A percentile compares a stretch with the other conserved stretches of the same genome.
Evolutionary conservation across 1,140 invertebrate species (phyloP).

Genomic region (Brachionus koreanus): DNA sequence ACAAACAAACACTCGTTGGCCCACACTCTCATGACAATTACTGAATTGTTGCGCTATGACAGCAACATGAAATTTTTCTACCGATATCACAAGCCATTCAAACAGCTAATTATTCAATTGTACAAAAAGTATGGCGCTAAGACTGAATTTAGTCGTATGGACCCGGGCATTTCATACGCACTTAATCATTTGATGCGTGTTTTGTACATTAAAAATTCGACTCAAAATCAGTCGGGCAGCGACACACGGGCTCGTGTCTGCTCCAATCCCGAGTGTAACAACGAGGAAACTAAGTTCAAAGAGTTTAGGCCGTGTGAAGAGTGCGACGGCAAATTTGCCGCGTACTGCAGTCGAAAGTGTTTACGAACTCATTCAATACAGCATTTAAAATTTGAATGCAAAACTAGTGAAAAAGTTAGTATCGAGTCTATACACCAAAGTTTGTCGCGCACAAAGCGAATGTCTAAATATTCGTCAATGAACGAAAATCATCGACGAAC

Average conservation of each 20-base stretch:
- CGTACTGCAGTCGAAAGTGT: conserved; percentile 36
- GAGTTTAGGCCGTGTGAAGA: neutral
- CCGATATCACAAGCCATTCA: conserved; percentile 36
- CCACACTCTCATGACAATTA: conserved; percentile 13
- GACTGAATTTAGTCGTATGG: neutral
- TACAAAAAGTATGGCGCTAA: conserved; percentile 38
- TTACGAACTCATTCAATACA: neutral
- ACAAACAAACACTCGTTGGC: conserved; percentile 10
- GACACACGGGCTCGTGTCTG: neutral
- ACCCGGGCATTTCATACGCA: conserved; percentile 12
- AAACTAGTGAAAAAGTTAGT: neutral
- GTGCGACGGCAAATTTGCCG: neutral
- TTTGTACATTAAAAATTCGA: conserved; percentile 25
- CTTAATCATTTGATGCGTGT: conserved; percentile 31
- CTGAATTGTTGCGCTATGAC: conserved; percentile 16
- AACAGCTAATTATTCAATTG: conserved; percentile 17
- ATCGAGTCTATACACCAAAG: neutral
- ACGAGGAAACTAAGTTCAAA: conserved; percentile 40
- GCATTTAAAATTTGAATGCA: conserved; percentile 9
- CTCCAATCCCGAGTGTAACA: neutral
- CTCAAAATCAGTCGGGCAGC: neutral
- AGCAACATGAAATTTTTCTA: conserved; percentile 39
- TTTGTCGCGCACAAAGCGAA: neutral
- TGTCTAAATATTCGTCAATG: conserved; percentile 21
- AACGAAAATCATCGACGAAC: conserved; percentile 22